A percentile compares a stretch with the other conserved stretches of the same genome.
These are phyloP conservation scores for Trissolcus brochymenae DNA, from an alignment of 2,888 invertebrate genomes.

Conservation along the genomic window DNA sequence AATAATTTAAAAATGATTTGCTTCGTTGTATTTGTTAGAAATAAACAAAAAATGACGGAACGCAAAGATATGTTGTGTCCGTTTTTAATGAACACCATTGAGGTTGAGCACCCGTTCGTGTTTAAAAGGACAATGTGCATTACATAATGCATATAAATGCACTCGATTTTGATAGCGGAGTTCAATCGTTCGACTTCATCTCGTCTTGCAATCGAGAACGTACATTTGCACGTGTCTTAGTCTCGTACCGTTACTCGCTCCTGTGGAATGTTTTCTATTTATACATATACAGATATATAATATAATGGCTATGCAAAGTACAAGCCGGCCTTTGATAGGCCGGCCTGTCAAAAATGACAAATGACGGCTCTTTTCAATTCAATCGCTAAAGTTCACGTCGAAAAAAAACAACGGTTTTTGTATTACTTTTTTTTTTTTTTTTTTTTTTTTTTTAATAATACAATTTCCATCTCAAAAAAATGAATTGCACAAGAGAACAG, in stretches of 20 bases:
- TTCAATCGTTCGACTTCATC: constrained; percentile 45
- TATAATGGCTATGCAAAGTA: constrained; percentile 27
- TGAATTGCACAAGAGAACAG: too few relatives aligned
- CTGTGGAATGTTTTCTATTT: constrained; percentile 54
- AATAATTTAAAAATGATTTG: not conserved
- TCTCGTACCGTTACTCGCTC: constrained; percentile 49
- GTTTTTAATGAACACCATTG: too few relatives aligned
- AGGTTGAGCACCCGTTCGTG: constrained; percentile 1
- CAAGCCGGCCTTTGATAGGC: constrained; percentile 15
- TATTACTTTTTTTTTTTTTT: not conserved
- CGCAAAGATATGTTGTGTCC: not conserved
- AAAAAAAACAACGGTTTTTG: not conserved
- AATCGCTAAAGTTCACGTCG: not conserved
- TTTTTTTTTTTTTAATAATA: too few relatives aligned
- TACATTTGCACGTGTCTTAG: constrained; percentile 53
- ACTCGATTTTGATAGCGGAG: constrained; percentile 45
- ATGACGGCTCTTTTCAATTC: constrained; percentile 2
- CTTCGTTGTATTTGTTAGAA: not conserved
- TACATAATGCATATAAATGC: constrained; percentile 35
- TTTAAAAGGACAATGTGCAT: constrained; percentile 12
- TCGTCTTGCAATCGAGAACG: constrained; percentile 39
- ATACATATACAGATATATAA: constrained; percentile 35
- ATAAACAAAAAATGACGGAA: not conserved
- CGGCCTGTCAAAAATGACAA: constrained; percentile 27
- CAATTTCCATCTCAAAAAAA: too few relatives aligned